Percentiles rank a stretch among this genome's conserved stretches.
Conservation (phyloP, 2,888 invertebrate species). For the Myopa testacea region DNA sequence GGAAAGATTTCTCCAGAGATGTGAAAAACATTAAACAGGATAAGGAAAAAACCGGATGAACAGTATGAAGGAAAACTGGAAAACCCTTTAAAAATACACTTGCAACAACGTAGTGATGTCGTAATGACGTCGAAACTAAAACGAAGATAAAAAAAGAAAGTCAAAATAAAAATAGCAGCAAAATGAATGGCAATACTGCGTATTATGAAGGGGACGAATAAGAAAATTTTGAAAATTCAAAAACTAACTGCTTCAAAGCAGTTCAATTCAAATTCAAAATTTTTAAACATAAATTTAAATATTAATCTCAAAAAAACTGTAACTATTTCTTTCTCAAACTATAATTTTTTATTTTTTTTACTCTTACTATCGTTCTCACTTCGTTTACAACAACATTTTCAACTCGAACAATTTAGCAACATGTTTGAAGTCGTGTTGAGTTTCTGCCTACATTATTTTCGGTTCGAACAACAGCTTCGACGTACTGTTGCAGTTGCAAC, state of each 20-base stretch:
- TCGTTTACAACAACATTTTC: too few relatives aligned
- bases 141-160: neutral
- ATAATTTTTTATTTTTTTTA: too few relatives aligned
- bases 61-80: slow-evolving; percentile 12
- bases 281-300: too few relatives aligned
- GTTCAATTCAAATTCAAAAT: too few relatives aligned
- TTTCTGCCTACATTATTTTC: too few relatives aligned
- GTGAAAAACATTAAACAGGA: slow-evolving; percentile 12
- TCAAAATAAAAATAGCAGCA: neutral
- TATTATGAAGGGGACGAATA: neutral
- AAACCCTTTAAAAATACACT: slow-evolving; percentile 29
- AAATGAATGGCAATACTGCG: slow-evolving; percentile 9
- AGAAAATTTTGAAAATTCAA: neutral
- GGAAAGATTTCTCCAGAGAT: neutral
- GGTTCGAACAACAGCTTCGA: too few relatives aligned
- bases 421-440: too few relatives aligned
- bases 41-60: neutral
- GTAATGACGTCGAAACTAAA: neutral
- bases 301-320: too few relatives aligned
- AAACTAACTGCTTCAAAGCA: neutral
- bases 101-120: slow-evolving; percentile 17
- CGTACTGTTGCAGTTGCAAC: too few relatives aligned
- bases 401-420: too few relatives aligned
- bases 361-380: too few relatives aligned
- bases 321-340: too few relatives aligned